Base-by-base conservation (phyloP, 2,113 vertebrate genomes). In the Paramisgurnus dabryanus region DNA sequence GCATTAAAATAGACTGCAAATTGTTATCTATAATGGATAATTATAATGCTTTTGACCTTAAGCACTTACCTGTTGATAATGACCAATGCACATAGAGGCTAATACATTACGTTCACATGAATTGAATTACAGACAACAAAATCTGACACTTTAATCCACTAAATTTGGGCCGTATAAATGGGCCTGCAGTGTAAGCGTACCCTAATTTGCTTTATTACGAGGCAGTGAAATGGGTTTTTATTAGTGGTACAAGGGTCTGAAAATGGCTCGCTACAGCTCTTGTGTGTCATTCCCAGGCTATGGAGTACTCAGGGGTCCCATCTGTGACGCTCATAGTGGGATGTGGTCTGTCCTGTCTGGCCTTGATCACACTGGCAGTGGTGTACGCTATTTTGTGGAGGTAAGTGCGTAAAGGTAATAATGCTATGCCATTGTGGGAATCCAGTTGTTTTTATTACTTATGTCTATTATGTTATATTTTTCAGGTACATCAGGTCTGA, bases 271-370 rank as follows among this genome's bases (percentile, higher is more conserved):
- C 45, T 77, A 67, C 12, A 27, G 34, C 64, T 78, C 63, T 83
- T 83, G 76, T 70, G 80, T 94, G 86, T 90, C 87, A 91, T 88
- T 89, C 91, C 83, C 95, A 99, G 98, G 95, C 93, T 93, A 99
- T 99, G 98, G 95, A 97, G 91, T 96, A 96, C 92, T 95, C 97
- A 93, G 96, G 96, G 88, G 93, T 96, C 89, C 97, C 97, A 87
- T 98, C 97, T 90, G 97, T 99, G 90, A 99, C 98, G 86, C 90
- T 99, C 89, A 98, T 99, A 91, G 94, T 99, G 87, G 98, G 98
- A 93, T 99, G 98, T 89, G 98, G 98, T 90, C 95, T 99, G 84
- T 99, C 98, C 68, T 99, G 98, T 86, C 92, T 99, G 86, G 95
- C 98, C 88, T 94, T 99, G 95, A 92, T 98, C 91, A 97, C 96